Percentiles rank a stretch among this genome's conserved stretches.
phyloP scores from a whole-genome alignment of 2,797 vertebrate genomes.

The Phataginus tetradactyla region DNA sequence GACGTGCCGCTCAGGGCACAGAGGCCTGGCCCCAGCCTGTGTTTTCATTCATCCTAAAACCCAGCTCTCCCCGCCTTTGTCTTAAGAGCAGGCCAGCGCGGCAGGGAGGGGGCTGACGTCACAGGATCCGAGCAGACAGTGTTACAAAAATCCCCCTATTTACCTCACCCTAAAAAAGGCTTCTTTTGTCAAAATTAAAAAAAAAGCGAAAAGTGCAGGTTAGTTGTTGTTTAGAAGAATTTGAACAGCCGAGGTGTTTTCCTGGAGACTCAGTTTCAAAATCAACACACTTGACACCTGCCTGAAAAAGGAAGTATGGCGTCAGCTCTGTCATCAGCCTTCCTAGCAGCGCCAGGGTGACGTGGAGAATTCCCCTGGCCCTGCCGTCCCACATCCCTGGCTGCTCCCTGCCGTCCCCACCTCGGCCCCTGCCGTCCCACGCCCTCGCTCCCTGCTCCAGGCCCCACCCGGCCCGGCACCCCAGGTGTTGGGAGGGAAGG shows the following conservation, averaged over 20 bases:
- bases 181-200: slow-evolving; percentile 38
- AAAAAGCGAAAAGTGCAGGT: not conserved
- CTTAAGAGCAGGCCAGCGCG: not conserved
- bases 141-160: not conserved
- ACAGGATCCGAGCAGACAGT: not conserved
- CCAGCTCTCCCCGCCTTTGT: not conserved
- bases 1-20: not conserved
- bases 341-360: not conserved
- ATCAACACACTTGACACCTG: slow-evolving; percentile 63
- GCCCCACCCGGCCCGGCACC: not conserved
- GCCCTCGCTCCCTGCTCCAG: not conserved
- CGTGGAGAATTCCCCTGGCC: not conserved
- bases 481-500: not conserved
- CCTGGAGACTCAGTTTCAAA: slow-evolving; percentile 57
- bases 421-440: no score
- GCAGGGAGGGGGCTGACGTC: not conserved
- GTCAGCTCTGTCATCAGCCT: not conserved
- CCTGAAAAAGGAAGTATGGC: slow-evolving; percentile 43
- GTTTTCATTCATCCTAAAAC: not conserved
- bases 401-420: not conserved
- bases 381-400: not conserved
- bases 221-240: slow-evolving; percentile 59
- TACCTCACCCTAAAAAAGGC: not conserved
- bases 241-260: slow-evolving; percentile 37
- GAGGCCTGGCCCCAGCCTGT: not conserved